phyloP scores from a whole-genome alignment of 2,888 invertebrate genomes.

The Rhyacophila evoluta region DNA sequence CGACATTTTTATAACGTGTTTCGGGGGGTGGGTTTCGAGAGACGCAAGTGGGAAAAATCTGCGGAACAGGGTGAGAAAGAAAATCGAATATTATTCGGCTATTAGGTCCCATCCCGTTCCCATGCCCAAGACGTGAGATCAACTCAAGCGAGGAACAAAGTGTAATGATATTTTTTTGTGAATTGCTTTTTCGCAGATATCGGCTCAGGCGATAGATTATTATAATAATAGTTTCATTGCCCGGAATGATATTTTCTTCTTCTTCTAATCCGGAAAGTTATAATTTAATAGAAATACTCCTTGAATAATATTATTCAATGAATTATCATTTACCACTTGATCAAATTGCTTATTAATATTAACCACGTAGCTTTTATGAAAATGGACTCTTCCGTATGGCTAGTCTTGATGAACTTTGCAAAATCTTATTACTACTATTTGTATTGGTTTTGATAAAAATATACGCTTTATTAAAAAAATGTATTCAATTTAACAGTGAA shows the following conservation, averaged over 20 bases:
- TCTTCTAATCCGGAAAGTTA: too few species aligned
- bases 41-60: conserved; percentile 14
- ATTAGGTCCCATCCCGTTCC: conserved; percentile 4
- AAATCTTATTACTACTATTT: too few species aligned
- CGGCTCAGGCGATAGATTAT: neutral
- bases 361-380: too few species aligned
- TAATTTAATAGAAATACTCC: too few species aligned
- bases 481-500: too few species aligned
- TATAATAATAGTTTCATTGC: neutral
- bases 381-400: too few species aligned
- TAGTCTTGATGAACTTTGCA: too few species aligned
- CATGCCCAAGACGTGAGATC: neutral
- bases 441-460: too few species aligned
- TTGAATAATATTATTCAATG: too few species aligned
- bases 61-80: conserved; percentile 20
- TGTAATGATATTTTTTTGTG: conserved; percentile 17
- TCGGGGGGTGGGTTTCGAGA: neutral
- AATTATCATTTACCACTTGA: too few species aligned
- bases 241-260: neutral
- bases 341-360: too few species aligned
- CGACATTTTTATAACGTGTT: neutral
- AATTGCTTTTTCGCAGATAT: conserved; percentile 17
- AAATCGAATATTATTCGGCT: conserved; percentile 24
- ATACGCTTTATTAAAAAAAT: too few species aligned
- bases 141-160: conserved; percentile 13